phyloP scores from a whole-genome alignment of 2,888 invertebrate genomes.

The Fragum sueziense region DNA sequence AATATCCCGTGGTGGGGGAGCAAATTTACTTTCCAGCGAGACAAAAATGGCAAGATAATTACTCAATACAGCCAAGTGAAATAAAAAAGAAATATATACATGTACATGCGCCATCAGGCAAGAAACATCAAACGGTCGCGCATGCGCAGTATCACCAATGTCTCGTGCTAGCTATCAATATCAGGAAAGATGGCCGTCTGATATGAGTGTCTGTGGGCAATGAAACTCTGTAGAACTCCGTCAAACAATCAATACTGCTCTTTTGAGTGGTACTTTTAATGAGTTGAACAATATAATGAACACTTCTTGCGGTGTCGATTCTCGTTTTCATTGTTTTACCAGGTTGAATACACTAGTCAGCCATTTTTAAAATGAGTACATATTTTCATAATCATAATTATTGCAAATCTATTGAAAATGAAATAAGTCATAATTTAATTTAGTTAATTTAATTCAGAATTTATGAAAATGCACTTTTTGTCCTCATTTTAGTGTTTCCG shows the following conservation, averaged over 20 bases:
- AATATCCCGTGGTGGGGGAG: background rate
- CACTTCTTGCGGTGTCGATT: background rate
- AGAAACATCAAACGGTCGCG: conserved; percentile 23
- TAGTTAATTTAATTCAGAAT: no score
- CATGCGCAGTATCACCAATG: conserved; percentile 24
- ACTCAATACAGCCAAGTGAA: conserved; percentile 1
- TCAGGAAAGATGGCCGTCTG: conserved; percentile 19
- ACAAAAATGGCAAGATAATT: conserved; percentile 12
- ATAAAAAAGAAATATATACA: conserved; percentile 17
- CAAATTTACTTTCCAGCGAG: background rate
- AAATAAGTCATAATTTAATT: no score
- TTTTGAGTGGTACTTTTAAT: conserved; percentile 25
- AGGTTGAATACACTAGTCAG: no score
- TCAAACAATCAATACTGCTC: conserved; percentile 32
- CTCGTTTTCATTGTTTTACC: no score
- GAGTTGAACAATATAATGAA: conserved; percentile 1
- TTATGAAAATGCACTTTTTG: no score
- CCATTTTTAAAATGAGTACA: no score
- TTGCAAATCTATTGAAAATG: no score
- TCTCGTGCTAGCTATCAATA: conserved; percentile 37
- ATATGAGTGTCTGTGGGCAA: conserved; percentile 11
- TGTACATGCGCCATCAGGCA: conserved; percentile 5
- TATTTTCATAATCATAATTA: no score
- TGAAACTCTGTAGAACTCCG: conserved; percentile 26
- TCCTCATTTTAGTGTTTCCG: no score